Percentiles rank a stretch among this genome's conserved stretches.
These are phyloP conservation scores for Villa cingulata DNA, from an alignment of 2,888 invertebrate genomes.

Conservation along the genomic window DNA sequence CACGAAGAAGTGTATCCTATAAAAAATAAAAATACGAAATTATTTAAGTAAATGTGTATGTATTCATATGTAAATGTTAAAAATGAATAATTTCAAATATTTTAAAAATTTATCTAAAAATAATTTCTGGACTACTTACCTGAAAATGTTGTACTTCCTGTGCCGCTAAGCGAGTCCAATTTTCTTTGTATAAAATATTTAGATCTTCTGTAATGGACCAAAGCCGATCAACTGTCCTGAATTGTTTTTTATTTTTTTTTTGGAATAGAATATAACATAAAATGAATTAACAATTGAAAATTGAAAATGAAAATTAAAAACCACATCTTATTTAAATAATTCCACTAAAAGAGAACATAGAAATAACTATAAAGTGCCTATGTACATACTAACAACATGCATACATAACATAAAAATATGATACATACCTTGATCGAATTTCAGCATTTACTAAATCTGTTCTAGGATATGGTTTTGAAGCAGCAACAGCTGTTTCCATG, in stretches of 20 bases:
- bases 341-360: too few species aligned
- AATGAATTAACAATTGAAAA: too few species aligned
- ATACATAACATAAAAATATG: neutral
- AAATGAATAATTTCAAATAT: neutral
- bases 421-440: constrained; percentile 42
- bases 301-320: too few species aligned
- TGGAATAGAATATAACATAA: too few species aligned
- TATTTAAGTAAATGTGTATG: neutral
- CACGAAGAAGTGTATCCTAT: constrained; percentile 36
- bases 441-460: constrained; percentile 42
- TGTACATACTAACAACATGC: too few species aligned
- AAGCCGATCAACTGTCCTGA: constrained; percentile 58
- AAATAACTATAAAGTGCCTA: too few species aligned
- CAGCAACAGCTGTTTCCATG: constrained; percentile 49
- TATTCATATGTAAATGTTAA: neutral
- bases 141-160: constrained; percentile 76
- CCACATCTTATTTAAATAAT: too few species aligned
- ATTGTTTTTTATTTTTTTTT: neutral
- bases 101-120: too few species aligned
- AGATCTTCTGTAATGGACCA: constrained; percentile 79
- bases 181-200: constrained; percentile 79
- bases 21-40: neutral
- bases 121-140: too few species aligned
- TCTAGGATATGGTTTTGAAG: constrained; percentile 48
- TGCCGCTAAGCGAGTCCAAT: constrained; percentile 83